phyloP scores from a whole-genome alignment of 92 coral and sea anemone species.

The Actinernus sp. region DNA sequence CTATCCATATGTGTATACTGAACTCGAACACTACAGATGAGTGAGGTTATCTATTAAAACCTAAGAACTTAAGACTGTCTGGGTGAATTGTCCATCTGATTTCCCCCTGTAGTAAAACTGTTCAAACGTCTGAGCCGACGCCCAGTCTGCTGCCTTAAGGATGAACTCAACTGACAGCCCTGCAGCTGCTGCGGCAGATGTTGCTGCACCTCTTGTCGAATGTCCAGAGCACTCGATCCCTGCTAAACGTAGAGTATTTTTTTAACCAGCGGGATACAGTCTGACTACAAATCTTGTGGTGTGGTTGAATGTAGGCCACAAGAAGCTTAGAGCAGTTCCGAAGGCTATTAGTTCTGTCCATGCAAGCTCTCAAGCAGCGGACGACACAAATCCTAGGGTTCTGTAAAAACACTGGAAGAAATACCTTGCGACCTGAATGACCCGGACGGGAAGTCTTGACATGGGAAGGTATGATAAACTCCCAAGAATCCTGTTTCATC shows the following conservation, averaged over 20 bases:
- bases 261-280: constrained; percentile 58
- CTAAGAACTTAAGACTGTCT: no score
- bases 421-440: constrained; percentile 35
- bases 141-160: constrained; percentile 58
- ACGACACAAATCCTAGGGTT: constrained; percentile 21
- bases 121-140: constrained; percentile 36
- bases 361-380: no score
- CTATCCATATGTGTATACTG: no score
- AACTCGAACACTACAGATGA: no score
- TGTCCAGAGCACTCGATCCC: constrained; percentile 46
- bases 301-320: no score
- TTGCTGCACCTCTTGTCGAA: no score
- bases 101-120: no score
- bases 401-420: constrained; percentile 1
- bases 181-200: constrained; percentile 25
- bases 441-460: constrained; percentile 33
- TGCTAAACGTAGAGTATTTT: constrained; percentile 23
- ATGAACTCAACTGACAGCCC: constrained; percentile 50
- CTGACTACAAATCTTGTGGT: constrained; percentile 34
- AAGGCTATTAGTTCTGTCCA: no score
- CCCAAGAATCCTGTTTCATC: constrained; percentile 25
- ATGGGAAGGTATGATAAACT: constrained; percentile 28
- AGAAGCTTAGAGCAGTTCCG: no score
- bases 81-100: no score
- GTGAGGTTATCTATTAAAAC: no score